Conservation (phyloP, 2,888 invertebrate species). For the Pollenia labialis region DNA sequence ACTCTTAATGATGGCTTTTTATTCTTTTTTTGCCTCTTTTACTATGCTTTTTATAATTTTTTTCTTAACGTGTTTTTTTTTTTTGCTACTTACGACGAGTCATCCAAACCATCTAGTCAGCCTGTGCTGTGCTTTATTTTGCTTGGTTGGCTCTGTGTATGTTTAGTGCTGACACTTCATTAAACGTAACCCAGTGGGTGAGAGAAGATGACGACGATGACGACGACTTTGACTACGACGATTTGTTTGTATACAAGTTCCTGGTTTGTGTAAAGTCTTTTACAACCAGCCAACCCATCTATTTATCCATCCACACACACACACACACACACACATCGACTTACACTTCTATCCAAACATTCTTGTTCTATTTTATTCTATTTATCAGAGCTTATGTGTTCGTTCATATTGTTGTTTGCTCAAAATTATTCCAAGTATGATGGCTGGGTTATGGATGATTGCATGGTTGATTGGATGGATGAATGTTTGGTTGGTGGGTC, state of each 20-base stretch:
- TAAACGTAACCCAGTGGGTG: slow-evolving; percentile 70
- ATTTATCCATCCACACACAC: slow-evolving; percentile 38
- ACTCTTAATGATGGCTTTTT: slow-evolving; percentile 65
- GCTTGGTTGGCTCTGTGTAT: slow-evolving; percentile 58
- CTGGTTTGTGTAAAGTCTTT: slow-evolving; percentile 17
- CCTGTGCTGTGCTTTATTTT: slow-evolving; percentile 43
- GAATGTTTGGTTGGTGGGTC: slow-evolving; percentile 32
- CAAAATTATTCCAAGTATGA: slow-evolving; percentile 53
- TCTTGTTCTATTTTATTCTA: slow-evolving; percentile 42
- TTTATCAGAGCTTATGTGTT: slow-evolving; percentile 32
- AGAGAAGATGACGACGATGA: slow-evolving; percentile 62
- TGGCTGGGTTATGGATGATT: slow-evolving; percentile 66
- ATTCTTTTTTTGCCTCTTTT: slow-evolving; percentile 45
- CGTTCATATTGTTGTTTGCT: slow-evolving; percentile 42
- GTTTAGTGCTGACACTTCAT: slow-evolving; percentile 74
- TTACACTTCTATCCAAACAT: too few species aligned
- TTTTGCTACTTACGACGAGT: slow-evolving; percentile 37
- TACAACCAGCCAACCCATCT: slow-evolving; percentile 19
- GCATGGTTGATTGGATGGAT: slow-evolving; percentile 65
- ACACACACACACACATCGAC: background rate
- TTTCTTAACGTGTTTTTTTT: slow-evolving; percentile 50
- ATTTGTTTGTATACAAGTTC: background rate
- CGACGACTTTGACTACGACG: slow-evolving; percentile 12
- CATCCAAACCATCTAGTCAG: slow-evolving; percentile 21
- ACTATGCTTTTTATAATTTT: slow-evolving; percentile 65